Conservation (phyloP, 2,113 vertebrate species). For the Plectropomus leopardus region DNA sequence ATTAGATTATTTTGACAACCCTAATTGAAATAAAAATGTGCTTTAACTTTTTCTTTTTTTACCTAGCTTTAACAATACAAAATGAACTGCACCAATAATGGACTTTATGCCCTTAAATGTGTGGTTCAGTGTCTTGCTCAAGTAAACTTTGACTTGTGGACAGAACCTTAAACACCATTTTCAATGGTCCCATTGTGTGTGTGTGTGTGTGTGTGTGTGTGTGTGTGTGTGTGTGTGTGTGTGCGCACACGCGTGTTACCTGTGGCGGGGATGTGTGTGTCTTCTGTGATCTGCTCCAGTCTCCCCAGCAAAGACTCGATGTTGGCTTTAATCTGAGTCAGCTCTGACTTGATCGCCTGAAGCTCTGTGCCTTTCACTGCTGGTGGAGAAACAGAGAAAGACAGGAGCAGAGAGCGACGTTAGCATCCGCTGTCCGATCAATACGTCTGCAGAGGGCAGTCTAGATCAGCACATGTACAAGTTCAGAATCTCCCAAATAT, state of each 20-base stretch:
- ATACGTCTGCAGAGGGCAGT: neutral
- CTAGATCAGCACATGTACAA: neutral
- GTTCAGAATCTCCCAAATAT: too few relatives aligned
- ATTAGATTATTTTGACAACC: too few relatives aligned
- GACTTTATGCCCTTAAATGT: too few relatives aligned
- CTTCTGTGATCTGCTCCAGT: conserved; percentile 93
- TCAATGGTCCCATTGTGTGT: neutral
- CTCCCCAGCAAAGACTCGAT: conserved; percentile 93
- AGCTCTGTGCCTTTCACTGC: conserved; percentile 92
- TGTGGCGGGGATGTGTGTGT: conserved; percentile 86
- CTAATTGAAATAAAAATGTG: too few relatives aligned
- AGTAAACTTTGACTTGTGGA: too few relatives aligned
- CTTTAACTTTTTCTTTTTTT: too few relatives aligned
- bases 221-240: conserved; percentile 19
- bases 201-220: too few relatives aligned
- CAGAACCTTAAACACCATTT: too few relatives aligned
- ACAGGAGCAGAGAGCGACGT: neutral
- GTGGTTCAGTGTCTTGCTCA: too few relatives aligned
- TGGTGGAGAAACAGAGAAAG: conserved; percentile 12
- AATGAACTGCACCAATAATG: too few relatives aligned
- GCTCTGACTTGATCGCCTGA: conserved; percentile 93
- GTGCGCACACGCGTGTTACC: conserved; percentile 47
- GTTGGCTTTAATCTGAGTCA: conserved; percentile 96
- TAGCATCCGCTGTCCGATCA: neutral
- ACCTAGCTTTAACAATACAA: too few relatives aligned